Percentiles rank a stretch among this genome's conserved stretches.
These are phyloP conservation scores for Lacerta agilis DNA, from an alignment of 2,797 vertebrate genomes.

Conservation along the genomic window DNA sequence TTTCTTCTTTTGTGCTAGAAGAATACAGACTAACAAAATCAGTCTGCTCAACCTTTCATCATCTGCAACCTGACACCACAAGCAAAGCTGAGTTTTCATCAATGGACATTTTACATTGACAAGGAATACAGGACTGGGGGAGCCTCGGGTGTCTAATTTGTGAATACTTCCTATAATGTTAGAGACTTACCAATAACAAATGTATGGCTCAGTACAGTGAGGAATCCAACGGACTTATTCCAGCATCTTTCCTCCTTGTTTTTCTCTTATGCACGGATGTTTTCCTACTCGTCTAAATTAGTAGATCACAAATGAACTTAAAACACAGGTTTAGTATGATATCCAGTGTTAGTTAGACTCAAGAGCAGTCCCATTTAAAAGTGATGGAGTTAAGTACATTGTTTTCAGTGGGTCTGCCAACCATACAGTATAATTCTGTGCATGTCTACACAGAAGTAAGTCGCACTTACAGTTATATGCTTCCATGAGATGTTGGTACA, in stretches of 20 bases:
- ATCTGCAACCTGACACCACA: neutral
- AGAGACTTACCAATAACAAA: neutral
- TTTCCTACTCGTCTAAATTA: neutral
- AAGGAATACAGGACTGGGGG: neutral
- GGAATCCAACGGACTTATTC: neutral
- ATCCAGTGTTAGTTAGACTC: no score
- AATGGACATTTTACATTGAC: neutral
- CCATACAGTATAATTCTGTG: no score
- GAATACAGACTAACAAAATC: neutral
- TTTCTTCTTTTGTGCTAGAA: conserved; percentile 2
- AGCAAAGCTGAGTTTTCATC: neutral
- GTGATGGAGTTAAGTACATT: no score
- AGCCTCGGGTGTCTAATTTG: neutral
- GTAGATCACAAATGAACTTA: neutral
- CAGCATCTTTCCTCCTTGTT: neutral
- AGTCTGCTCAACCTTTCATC: neutral
- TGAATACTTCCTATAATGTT: neutral
- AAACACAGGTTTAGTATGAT: no score
- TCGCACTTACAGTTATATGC: no score
- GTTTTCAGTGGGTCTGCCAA: neutral
- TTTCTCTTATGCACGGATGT: neutral
- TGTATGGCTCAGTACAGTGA: neutral
- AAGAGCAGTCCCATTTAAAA: no score
- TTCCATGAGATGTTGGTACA: neutral
- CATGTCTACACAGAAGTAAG: no score